Conservation (phyloP, 92 coral and sea anemone genomes). For the Zoanthus sociatus region DNA sequence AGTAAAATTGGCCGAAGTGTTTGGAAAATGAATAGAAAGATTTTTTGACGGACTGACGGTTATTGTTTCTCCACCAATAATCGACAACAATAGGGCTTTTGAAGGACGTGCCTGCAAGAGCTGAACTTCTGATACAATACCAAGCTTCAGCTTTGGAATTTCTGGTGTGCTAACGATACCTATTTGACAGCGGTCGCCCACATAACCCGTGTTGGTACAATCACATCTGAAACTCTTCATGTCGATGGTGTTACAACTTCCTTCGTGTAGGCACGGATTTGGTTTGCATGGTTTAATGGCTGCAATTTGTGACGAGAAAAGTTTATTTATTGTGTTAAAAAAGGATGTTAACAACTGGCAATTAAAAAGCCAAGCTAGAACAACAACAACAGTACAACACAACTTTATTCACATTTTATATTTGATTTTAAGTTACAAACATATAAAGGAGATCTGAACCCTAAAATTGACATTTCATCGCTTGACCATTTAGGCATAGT, state of each 20-base stretch:
- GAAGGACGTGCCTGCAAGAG: conserved; percentile 58
- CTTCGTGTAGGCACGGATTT: conserved; percentile 71
- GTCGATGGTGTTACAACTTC: conserved; percentile 49
- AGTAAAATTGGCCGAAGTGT: conserved; percentile 24
- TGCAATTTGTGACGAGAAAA: not conserved
- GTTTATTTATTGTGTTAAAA: too few relatives aligned
- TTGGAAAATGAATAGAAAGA: conserved; percentile 7
- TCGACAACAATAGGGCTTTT: conserved; percentile 11
- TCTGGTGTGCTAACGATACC: conserved; percentile 63
- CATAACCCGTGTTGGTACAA: conserved; percentile 72
- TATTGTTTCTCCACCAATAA: conserved; percentile 25
- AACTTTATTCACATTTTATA: too few relatives aligned
- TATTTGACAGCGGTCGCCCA: conserved; percentile 63
- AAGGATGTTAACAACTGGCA: too few relatives aligned
- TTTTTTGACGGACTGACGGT: conserved; percentile 32
- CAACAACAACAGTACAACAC: too few relatives aligned
- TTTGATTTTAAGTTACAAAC: too few relatives aligned
- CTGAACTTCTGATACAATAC: conserved; percentile 38
- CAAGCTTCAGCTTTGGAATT: conserved; percentile 50
- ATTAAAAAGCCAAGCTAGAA: too few relatives aligned
- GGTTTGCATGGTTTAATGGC: conserved; percentile 63
- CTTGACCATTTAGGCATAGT: too few relatives aligned
- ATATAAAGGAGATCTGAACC: too few relatives aligned
- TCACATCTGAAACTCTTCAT: conserved; percentile 45
- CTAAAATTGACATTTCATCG: too few relatives aligned